Evolutionary conservation across 1,140 invertebrate species (phyloP).

Genomic region (Centruroides sculpturatus): DNA sequence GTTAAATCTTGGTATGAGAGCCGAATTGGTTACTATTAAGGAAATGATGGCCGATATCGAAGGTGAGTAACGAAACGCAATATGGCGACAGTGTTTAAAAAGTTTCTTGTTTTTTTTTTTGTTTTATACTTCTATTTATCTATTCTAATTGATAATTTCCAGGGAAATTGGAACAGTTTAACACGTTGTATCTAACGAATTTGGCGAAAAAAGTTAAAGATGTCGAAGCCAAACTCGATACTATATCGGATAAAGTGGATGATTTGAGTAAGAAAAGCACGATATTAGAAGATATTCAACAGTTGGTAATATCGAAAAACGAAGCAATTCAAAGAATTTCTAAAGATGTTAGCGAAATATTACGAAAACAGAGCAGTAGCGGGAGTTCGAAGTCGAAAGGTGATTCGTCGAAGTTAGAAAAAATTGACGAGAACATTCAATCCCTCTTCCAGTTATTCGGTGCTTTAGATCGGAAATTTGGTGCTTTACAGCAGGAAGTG

Average conservation of each 20-base stretch:
- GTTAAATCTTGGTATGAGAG: too few relatives aligned
- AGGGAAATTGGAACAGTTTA: conserved; percentile 7
- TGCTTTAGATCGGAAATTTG: conserved; percentile 8
- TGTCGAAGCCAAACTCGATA: conserved; percentile 2
- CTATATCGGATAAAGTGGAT: conserved; percentile 3
- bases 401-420: conserved; percentile 4
- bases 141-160: background rate
- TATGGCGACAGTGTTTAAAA: background rate
- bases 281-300: conserved; percentile 9
- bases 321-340: conserved; percentile 7
- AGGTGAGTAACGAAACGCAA: conserved; percentile 2
- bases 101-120: too few relatives aligned
- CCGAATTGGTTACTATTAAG: conserved; percentile 5
- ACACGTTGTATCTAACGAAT: background rate
- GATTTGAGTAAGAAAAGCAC: conserved; percentile 8
- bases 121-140: too few relatives aligned
- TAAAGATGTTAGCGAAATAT: conserved; percentile 1
- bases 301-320: conserved; percentile 2
- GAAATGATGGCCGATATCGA: conserved; percentile 4
- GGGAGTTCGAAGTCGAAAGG: conserved; percentile 4
- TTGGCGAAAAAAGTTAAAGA: background rate
- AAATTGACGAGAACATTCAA: conserved; percentile 12
- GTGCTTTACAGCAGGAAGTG: conserved; percentile 5
- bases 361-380: conserved; percentile 1
- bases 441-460: conserved; percentile 12